phyloP scores from a whole-genome alignment of 2,888 invertebrate genomes.

The Autographa gamma region DNA sequence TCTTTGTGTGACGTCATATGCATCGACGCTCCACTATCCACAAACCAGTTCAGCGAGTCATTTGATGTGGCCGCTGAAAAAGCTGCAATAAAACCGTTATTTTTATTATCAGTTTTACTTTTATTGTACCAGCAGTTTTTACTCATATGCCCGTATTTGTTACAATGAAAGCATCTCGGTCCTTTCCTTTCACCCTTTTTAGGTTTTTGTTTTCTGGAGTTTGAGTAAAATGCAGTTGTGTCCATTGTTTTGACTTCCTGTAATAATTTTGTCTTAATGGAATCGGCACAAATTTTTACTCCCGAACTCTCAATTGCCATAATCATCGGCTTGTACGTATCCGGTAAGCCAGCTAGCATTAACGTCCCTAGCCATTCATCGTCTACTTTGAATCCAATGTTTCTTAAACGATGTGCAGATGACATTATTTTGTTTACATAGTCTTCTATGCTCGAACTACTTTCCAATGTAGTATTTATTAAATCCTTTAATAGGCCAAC shows the following conservation, averaged over 20 bases:
- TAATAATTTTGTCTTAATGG: conserved; percentile 45
- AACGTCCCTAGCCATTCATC: conserved; percentile 37
- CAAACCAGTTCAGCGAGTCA: conserved; percentile 7
- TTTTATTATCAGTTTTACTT: background rate
- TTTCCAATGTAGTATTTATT: conserved; percentile 22
- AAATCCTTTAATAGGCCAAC: conserved; percentile 35
- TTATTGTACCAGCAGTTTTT: conserved; percentile 37
- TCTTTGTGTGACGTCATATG: conserved; percentile 41
- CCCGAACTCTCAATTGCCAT: conserved; percentile 45
- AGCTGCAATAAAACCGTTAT: conserved; percentile 42
- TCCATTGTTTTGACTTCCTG: conserved; percentile 17
- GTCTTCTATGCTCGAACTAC: conserved; percentile 27
- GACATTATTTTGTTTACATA: conserved; percentile 42
- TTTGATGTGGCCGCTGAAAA: conserved; percentile 39
- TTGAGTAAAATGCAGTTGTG: conserved; percentile 27
- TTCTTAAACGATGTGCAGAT: conserved; percentile 44
- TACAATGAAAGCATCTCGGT: conserved; percentile 52
- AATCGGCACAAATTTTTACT: conserved; percentile 36
- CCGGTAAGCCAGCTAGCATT: conserved; percentile 43
- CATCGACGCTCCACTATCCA: conserved; percentile 37
- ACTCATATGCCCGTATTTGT: conserved; percentile 31
- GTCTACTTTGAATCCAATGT: conserved; percentile 35
- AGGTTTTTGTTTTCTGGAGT: conserved; percentile 9
- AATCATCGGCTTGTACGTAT: conserved; percentile 30
- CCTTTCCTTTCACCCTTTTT: conserved; percentile 23